phyloP scores from a whole-genome alignment of 1,140 invertebrate genomes.

The Zaprionus davidi region DNA sequence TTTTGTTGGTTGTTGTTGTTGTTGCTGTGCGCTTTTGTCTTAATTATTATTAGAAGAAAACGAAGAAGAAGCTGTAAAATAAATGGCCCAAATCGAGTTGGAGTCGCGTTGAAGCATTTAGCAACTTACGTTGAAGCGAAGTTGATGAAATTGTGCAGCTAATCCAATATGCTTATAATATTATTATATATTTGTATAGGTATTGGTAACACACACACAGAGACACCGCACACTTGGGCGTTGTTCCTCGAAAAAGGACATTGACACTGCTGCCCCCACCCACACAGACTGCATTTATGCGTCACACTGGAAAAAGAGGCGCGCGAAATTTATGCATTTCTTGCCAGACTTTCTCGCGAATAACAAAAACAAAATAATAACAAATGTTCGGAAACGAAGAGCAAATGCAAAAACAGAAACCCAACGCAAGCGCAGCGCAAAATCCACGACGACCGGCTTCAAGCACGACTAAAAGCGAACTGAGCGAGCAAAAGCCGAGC shows the following conservation, averaged over 20 bases:
- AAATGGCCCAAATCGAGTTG: constrained; percentile 73
- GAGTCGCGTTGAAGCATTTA: constrained; percentile 45
- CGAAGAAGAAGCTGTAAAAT: constrained; percentile 68
- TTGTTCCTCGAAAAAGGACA: constrained; percentile 70
- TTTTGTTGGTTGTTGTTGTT: constrained; percentile 47
- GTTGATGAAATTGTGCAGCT: constrained; percentile 33
- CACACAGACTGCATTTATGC: constrained; percentile 57
- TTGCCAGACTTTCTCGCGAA: constrained; percentile 66
- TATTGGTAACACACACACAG: neutral
- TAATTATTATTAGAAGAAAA: constrained; percentile 74
- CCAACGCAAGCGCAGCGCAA: neutral
- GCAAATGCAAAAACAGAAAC: neutral
- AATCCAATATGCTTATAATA: constrained; percentile 48
- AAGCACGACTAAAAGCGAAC: constrained; percentile 61
- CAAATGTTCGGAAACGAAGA: constrained; percentile 45
- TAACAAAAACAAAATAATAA: constrained; percentile 67
- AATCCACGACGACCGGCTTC: constrained; percentile 63
- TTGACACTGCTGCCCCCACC: constrained; percentile 48
- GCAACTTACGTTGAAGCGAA: constrained; percentile 60
- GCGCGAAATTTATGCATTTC: constrained; percentile 70
- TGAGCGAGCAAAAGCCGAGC: constrained; percentile 58
- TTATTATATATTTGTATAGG: neutral
- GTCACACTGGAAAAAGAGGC: constrained; percentile 47
- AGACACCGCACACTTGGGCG: constrained; percentile 38
- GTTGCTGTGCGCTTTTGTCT: constrained; percentile 67